Evolutionary conservation across 1,140 invertebrate genomes (phyloP).

Genomic region (Calliopsis andreniformis): DNA sequence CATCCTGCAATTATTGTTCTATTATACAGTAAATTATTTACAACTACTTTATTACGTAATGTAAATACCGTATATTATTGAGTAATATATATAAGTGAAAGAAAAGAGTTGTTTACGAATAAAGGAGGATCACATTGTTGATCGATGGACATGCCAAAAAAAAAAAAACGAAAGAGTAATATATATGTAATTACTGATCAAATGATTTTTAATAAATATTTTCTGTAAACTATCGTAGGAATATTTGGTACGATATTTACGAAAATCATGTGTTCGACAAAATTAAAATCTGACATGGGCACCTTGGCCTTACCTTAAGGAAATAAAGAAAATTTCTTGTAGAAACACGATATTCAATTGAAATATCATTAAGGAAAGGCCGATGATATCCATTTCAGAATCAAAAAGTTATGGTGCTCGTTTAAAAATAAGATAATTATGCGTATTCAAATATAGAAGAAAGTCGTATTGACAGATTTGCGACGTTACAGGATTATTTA

Average conservation of each 20-base stretch:
- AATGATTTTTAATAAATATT: constrained; percentile 42
- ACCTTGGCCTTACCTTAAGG: constrained; percentile 79
- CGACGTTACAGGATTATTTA: constrained; percentile 31
- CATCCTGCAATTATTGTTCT: constrained; percentile 51
- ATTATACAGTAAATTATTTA: constrained; percentile 70
- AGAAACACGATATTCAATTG: constrained; percentile 25
- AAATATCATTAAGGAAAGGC: constrained; percentile 74
- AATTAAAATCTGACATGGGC: constrained; percentile 69
- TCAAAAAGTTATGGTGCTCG: constrained; percentile 31
- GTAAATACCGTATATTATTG: constrained; percentile 65
- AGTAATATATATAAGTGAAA: constrained; percentile 40
- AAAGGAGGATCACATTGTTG: constrained; percentile 59
- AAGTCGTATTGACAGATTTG: constrained; percentile 13
- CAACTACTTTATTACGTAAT: constrained; percentile 62
- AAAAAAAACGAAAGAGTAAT: constrained; percentile 76
- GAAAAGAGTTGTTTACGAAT: constrained; percentile 22
- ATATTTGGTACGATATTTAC: constrained; percentile 15
- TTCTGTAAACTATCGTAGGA: constrained; percentile 14
- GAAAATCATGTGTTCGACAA: constrained; percentile 32
- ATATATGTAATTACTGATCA: constrained; percentile 67
- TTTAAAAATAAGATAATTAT: constrained; percentile 26
- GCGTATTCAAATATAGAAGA: background rate
- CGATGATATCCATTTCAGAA: constrained; percentile 77
- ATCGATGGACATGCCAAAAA: constrained; percentile 81
- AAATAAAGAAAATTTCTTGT: constrained; percentile 34